Evolutionary conservation across 2,888 invertebrate species (phyloP), one percentile per base, ranked within the genome.

Genomic region (Lepidochrysops patricia): DNA sequence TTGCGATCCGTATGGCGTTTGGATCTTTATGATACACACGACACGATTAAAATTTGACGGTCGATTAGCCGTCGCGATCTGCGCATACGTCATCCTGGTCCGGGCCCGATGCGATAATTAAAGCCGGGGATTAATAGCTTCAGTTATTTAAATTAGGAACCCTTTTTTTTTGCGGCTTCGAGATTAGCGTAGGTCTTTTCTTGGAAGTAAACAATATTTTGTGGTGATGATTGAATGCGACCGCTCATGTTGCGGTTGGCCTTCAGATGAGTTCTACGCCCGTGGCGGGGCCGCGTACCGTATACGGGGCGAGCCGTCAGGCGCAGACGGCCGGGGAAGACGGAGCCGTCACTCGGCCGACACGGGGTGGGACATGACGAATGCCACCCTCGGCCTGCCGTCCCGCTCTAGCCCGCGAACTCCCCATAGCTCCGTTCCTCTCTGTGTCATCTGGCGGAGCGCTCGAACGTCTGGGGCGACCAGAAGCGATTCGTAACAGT

Each of bases 401-500:
- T 82, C 82, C 68, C 80, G 64, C 65, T 83, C 82, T 66, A 62
- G 64, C 80, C 34, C 73, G 56, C 63, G 26, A 57, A 62, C 60
- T 29, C 35, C 64, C 62, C 57, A 66, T 79, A 68, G 60, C 62
- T 57, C 77, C 63, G 63, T 73, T 72, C 76, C 78, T 65, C 71
- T 69, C 68, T 60, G 71, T 77, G 83, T 85, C 86, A 86, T 86
- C 83, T 85, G 87, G 83, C 84, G 73, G 72, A 72, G 76, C 77
- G 76, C 77, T 82, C 82, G 80, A 77, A 79, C 73, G 74, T 73
- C 75, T 73, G 80, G 82, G 84, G 80, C 76, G 72, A 82, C 84
- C 81, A 84, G 80, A 77, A 80, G 76, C 84, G 80, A 86, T 82
- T 85, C 83, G 84, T 80, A 83, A 86, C 85, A 82, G 80, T 83